Evolutionary conservation across 2,888 invertebrate species (phyloP), one percentile per base, ranked within the genome.

Genomic region (Leptinotarsa peninsularis): DNA sequence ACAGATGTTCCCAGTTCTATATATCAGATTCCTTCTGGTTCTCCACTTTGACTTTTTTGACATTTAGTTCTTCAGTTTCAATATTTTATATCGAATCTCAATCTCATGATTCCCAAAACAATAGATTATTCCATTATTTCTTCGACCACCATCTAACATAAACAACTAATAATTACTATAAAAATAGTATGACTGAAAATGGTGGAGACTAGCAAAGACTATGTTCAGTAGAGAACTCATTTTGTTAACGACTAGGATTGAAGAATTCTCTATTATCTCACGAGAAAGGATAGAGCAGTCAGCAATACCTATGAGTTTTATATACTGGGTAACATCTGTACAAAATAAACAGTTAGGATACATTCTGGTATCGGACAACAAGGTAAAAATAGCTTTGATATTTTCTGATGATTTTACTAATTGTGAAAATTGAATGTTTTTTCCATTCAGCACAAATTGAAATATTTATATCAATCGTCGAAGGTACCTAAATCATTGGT

Each of bases 401-500:
- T 72, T 14, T 7, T 23, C 15, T 49, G 15, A 21, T 23, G 52
- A 58, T 23, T 18, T 14, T 15, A 49, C n/a, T 60, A 60, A 54
- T 56, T 66, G 5, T 43, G 3, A 43, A 5, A 50, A 23, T 23
- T 52, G 14, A 23, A 15, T 49, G n/a, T 54, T 67, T 72, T 67
- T 82, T 88, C 15, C 52, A 17, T 87, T 71, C 87, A 93, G 92
- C 90, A 90, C 84, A 95, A 95, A 87, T 93, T 93, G 83, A 94
- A 93, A 86, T 87, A 93, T 67, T 87, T 93, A 68, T 93, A 93
- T 85, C 90, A 91, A 71, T 86, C 87, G 3, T 93, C 92, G 0
- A 91, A 91, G 73, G 91, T 92, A 90, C 92, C 92, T n/a, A 88
- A 92, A 74, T 89, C 91, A n/a, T 93, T 93, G 3, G 88, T 91